Conservation (phyloP, 2,113 vertebrate species). For the Cepphus grylle region DNA sequence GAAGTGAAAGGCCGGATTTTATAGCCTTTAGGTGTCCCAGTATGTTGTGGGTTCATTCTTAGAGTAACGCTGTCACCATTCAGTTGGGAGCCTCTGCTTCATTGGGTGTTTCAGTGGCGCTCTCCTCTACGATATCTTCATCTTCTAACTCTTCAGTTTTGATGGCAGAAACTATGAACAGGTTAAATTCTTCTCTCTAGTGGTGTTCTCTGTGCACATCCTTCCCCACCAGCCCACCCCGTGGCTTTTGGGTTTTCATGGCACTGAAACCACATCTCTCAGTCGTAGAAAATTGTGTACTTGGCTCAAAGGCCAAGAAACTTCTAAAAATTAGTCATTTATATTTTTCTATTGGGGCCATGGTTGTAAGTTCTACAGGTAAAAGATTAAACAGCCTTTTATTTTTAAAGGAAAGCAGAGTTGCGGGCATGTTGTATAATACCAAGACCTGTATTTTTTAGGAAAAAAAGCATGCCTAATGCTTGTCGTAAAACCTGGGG, state of each 20-base stretch:
- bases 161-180: neutral
- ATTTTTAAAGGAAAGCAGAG: neutral
- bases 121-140: neutral
- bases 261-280: neutral
- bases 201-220: neutral
- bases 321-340: neutral
- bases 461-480: neutral
- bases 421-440: neutral
- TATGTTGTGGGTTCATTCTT: neutral
- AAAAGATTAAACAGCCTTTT: neutral
- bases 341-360: neutral
- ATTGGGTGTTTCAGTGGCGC: neutral
- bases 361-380: neutral
- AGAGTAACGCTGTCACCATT: neutral
- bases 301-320: neutral
- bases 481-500: neutral
- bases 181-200: neutral
- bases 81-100: neutral
- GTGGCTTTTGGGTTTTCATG: neutral
- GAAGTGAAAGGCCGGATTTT: neutral
- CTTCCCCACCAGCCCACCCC: neutral
- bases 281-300: rapidly evolving
- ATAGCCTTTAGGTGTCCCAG: neutral
- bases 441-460: neutral
- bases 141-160: neutral